phyloP scores from a whole-genome alignment of 2,888 invertebrate genomes.

The Ectobius pallidus region DNA sequence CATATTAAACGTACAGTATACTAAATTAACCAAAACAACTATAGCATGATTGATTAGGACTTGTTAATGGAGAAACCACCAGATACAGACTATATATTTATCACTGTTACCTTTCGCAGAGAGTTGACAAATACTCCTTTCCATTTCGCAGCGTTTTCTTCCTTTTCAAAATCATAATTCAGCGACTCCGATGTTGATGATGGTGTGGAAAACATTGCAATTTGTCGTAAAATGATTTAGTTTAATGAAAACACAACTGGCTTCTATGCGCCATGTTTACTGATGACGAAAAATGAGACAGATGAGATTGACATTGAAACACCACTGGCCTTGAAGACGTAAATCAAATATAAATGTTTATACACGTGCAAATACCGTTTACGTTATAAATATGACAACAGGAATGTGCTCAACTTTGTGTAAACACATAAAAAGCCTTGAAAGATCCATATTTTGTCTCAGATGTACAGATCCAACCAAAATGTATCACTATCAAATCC shows the following conservation, averaged over 20 bases:
- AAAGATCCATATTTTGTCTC: slow-evolving; percentile 35
- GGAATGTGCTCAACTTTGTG: slow-evolving; percentile 21
- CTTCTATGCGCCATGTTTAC: slow-evolving; percentile 44
- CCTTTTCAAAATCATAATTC: slow-evolving; percentile 82
- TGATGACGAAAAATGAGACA: slow-evolving; percentile 39
- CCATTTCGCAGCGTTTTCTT: slow-evolving; percentile 91
- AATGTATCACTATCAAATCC: slow-evolving; percentile 25
- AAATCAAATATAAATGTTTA: slow-evolving; percentile 26
- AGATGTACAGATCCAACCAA: slow-evolving; percentile 16
- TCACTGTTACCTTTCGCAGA: slow-evolving; percentile 75
- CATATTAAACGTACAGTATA: too few species aligned
- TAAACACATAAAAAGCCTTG: slow-evolving; percentile 30
- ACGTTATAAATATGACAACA: slow-evolving; percentile 23
- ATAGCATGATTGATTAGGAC: too few species aligned
- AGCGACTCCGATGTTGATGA: slow-evolving; percentile 46
- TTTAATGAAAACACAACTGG: slow-evolving; percentile 39
- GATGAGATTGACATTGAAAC: slow-evolving; percentile 38
- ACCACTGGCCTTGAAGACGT: slow-evolving; percentile 33
- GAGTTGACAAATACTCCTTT: slow-evolving; percentile 87
- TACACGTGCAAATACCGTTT: background rate
- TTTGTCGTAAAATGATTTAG: slow-evolving; percentile 31
- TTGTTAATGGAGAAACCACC: background rate
- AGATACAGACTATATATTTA: background rate
- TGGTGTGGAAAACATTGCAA: slow-evolving; percentile 46
- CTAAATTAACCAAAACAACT: too few species aligned